Conservation (phyloP, 2,888 invertebrate genomes). For the Polyommatus icarus region DNA sequence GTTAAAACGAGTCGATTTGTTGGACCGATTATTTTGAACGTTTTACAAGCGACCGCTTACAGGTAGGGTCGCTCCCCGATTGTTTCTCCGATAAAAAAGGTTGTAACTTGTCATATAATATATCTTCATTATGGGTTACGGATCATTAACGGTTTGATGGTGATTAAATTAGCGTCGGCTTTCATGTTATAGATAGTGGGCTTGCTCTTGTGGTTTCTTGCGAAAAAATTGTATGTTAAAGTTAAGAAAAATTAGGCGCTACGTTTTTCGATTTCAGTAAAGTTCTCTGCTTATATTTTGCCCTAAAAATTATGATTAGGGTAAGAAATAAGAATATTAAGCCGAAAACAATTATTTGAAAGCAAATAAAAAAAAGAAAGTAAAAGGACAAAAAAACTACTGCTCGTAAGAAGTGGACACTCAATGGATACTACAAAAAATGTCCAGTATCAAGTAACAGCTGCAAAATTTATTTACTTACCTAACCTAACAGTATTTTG, state of each 20-base stretch:
- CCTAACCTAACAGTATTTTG: background rate
- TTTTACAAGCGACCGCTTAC: constrained; percentile 48
- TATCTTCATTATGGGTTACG: constrained; percentile 34
- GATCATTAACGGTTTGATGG: constrained; percentile 30
- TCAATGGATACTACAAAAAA: background rate
- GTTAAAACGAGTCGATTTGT: constrained; percentile 72
- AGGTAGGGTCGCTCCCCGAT: constrained; percentile 56
- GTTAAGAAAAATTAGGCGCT: no score
- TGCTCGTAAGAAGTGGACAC: background rate
- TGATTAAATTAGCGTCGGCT: constrained; percentile 25
- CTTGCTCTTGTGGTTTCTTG: background rate
- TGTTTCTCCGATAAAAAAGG: constrained; percentile 49
- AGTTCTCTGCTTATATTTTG: background rate
- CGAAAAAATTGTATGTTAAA: background rate
- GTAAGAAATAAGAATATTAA: background rate
- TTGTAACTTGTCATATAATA: constrained; percentile 31
- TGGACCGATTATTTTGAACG: constrained; percentile 65
- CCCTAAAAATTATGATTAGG: background rate
- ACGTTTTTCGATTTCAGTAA: background rate
- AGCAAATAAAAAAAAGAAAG: background rate
- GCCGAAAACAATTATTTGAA: background rate
- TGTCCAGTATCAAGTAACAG: background rate
- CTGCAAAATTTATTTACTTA: background rate
- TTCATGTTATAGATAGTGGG: constrained; percentile 22
- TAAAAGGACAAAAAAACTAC: background rate